Percentiles rank a stretch among this genome's conserved stretches.
These are phyloP conservation scores for Cyprinodon diabolis DNA, from an alignment of 2,797 vertebrate genomes.

Conservation along the genomic window DNA sequence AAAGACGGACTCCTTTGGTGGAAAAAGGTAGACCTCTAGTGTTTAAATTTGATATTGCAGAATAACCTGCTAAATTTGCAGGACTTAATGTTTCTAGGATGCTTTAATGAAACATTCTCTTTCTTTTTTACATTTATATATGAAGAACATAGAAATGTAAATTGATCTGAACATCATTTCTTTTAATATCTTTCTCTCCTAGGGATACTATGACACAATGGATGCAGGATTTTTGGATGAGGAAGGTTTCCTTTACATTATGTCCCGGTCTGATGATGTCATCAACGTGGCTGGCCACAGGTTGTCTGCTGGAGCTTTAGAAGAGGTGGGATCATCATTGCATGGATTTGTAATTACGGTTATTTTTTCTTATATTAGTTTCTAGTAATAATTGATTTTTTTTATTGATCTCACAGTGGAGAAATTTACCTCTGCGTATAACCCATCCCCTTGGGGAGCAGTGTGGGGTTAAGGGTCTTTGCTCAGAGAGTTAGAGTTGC, in stretches of 20 bases:
- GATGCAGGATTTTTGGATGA: constrained; percentile 92
- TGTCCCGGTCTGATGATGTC: constrained; percentile 95
- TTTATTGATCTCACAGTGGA: too few species aligned
- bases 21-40: constrained; percentile 59
- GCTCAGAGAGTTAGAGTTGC: too few species aligned
- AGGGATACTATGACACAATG: constrained; percentile 98
- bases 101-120: background rate
- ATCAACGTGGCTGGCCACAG: constrained; percentile 97
- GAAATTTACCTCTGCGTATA: too few species aligned
- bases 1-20: background rate
- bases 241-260: constrained; percentile 90
- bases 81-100: background rate
- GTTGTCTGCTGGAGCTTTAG: constrained; percentile 91
- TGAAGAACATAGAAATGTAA: background rate
- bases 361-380: background rate
- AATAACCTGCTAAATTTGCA: background rate
- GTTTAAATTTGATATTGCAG: constrained; percentile 22
- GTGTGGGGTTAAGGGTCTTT: too few species aligned
- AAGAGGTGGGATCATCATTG: constrained; percentile 82
- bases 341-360: background rate
- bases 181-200: background rate
- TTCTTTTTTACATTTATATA: background rate
- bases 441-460: too few species aligned
- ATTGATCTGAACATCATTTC: background rate
- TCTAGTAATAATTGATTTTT: background rate